These are phyloP conservation scores for Chascanopsetta lugubris DNA, from an alignment of 2,113 vertebrate genomes.

Conservation along the genomic window DNA sequence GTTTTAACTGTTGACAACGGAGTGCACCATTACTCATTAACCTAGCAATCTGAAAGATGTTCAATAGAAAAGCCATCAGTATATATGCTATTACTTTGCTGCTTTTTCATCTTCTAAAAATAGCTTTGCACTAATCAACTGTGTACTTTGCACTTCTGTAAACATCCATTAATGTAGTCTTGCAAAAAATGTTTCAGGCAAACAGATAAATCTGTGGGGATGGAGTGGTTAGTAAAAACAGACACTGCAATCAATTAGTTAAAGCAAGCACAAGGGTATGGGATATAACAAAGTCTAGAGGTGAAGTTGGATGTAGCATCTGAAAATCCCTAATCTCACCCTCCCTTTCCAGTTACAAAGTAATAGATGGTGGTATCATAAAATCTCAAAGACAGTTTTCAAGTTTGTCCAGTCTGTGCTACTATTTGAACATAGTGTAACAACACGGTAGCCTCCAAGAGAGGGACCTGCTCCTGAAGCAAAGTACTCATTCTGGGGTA, in stretches of 20 bases:
- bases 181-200: background rate
- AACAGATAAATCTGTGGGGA: background rate
- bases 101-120: constrained; percentile 36
- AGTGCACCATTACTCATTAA: constrained; percentile 56
- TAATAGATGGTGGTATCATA: too few relatives aligned
- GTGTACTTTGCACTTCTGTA: background rate
- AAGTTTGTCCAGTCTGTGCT: too few relatives aligned
- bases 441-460: too few relatives aligned
- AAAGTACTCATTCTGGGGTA: too few relatives aligned
- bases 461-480: too few relatives aligned
- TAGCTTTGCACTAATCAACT: constrained; percentile 1
- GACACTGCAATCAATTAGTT: background rate
- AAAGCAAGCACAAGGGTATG: background rate
- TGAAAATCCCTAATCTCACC: too few relatives aligned
- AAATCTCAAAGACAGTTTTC: too few relatives aligned
- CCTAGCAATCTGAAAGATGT: constrained; percentile 26
- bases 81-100: constrained; percentile 26
- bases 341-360: too few relatives aligned
- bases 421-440: too few relatives aligned
- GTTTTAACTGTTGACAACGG: constrained; percentile 23
- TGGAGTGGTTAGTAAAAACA: constrained; percentile 2
- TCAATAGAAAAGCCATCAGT: too few relatives aligned
- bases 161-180: background rate
- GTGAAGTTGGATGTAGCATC: too few relatives aligned
- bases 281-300: too few relatives aligned